Evolutionary conservation across 1,140 invertebrate species (phyloP), one percentile per base, ranked within the genome.

Genomic region (Magallana gigas): DNA sequence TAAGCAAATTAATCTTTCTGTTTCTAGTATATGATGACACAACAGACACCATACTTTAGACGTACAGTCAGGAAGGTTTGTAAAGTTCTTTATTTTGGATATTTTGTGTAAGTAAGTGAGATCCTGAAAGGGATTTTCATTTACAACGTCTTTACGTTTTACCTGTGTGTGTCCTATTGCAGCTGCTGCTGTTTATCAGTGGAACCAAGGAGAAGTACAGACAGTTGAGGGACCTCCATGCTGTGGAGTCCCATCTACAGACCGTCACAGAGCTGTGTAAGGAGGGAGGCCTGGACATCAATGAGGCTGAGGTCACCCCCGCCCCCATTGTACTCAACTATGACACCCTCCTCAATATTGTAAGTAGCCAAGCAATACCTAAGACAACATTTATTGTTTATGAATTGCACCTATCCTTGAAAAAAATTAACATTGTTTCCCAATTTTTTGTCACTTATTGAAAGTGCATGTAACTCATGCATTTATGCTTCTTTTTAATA

Each of bases 121-220:
- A 48, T 48, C 36, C 36, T 48, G 1, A 1, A 48, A 48, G 36
- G 36, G 36, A 48, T 48, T 48, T 23, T 23, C 23, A 23, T 23
- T 48, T 48, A 48, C 36, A 48, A 48, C 0, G 36, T 48, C 36
- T 48, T 48, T 48, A 48, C 2, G 5, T 5, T 2, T 64, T 64
- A 64, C 18, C 62, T 16, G 62, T 16, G 14, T 83, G 48, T 29
- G 64, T 48, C 12, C 36, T 29, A 8, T 76, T 76, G 1, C 12
- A 99, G 95, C 95, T 99, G 4, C 94, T 99, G 1, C 95, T 99
- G 83, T 97, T 98, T 90, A 97, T 99, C 87, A 99, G 98, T 94
- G 98, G 98, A 23, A 98, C 97, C 60, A 99, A 99, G 93, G 98
- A 99, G 90, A 98, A 98, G 87, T 99, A 99, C 95, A 96, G 98